Evolutionary conservation across 2,113 vertebrate genomes (phyloP).

Genomic region (Murina feae): DNA sequence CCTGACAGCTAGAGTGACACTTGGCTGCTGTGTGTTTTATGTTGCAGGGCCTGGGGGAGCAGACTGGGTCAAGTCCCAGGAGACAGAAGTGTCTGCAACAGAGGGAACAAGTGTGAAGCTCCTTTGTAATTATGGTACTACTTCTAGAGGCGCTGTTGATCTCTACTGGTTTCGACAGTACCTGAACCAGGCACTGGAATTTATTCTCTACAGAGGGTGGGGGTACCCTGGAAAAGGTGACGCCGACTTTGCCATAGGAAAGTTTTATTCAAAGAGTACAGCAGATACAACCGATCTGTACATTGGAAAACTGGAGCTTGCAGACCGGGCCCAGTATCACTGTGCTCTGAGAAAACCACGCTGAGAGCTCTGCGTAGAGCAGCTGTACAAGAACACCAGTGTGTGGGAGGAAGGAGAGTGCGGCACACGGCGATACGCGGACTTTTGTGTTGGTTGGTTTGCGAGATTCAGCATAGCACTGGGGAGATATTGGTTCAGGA

Average conservation of each 20-base stretch:
- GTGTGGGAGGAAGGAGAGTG: neutral
- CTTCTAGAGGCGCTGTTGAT: rapidly evolving
- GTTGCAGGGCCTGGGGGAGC: conserved; percentile 13
- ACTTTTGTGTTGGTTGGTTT: neutral
- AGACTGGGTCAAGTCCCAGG: neutral
- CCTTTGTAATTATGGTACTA: neutral
- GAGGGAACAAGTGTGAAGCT: neutral
- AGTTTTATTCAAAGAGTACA: conserved; percentile 16
- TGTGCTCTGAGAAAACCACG: neutral
- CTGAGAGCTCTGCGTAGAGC: neutral
- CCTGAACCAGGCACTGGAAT: neutral
- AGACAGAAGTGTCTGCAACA: neutral
- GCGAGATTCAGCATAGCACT: neutral
- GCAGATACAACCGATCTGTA: neutral
- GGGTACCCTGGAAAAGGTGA: neutral
- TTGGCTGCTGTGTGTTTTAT: neutral
- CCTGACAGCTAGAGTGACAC: neutral
- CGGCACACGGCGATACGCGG: neutral
- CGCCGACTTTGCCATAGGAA: conserved; percentile 3
- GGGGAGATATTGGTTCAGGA: neutral
- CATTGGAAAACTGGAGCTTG: neutral
- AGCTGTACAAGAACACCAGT: neutral
- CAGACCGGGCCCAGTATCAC: neutral
- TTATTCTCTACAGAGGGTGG: conserved; percentile 17
- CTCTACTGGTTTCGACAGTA: conserved; percentile 26